Conservation (phyloP, 2,888 invertebrate genomes). For the Lithophane socia region DNA sequence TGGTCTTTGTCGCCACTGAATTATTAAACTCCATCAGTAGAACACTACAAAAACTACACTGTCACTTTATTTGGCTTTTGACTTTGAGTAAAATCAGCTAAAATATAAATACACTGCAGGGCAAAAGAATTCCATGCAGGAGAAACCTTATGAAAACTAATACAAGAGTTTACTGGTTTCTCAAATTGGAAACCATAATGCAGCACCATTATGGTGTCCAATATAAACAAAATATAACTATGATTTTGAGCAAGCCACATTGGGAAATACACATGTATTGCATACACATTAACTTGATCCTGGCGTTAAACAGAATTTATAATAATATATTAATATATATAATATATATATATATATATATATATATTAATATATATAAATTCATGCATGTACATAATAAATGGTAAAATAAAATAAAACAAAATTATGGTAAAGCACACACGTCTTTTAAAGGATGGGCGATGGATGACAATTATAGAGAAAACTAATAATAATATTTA, state of each 20-base stretch:
- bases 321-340: no score
- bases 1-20: constrained; percentile 45
- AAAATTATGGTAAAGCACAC: neutral
- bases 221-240: neutral
- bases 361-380: no score
- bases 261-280: neutral
- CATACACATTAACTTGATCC: no score
- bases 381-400: no score
- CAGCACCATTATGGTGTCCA: neutral
- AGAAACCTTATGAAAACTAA: neutral
- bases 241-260: neutral
- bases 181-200: neutral
- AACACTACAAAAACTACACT: constrained; percentile 30
- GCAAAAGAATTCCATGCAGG: neutral
- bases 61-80: constrained; percentile 32
- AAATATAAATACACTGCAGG: neutral
- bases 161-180: neutral
- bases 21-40: constrained; percentile 54
- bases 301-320: no score
- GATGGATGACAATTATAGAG: no score
- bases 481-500: neutral
- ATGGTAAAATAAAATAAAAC: neutral
- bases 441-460: neutral
- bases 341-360: no score
- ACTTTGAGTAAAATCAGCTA: neutral